These are phyloP conservation scores for Illadopsis cleaveri DNA, from an alignment of 2,113 vertebrate species.

Conservation along the genomic window DNA sequence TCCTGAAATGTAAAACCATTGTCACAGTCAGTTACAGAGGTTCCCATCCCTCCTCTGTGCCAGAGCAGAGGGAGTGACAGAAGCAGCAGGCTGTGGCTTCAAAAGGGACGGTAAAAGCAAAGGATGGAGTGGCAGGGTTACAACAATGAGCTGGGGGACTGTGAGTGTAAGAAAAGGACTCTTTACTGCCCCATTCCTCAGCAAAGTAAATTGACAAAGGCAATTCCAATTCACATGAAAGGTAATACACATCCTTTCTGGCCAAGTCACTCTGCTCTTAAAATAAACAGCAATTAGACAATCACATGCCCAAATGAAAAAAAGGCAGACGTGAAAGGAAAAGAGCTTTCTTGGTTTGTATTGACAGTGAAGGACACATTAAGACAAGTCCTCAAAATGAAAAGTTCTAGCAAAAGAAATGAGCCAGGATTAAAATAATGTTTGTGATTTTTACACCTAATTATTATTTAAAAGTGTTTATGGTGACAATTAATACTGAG, in stretches of 20 bases:
- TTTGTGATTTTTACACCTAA: background rate
- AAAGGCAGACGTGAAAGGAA: background rate
- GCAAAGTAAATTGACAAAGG: background rate
- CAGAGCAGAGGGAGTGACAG: background rate
- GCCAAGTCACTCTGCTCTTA: background rate
- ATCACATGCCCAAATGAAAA: background rate
- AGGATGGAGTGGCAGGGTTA: background rate
- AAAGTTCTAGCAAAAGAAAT: background rate
- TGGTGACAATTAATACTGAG: background rate
- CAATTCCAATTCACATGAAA: background rate
- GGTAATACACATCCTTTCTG: background rate
- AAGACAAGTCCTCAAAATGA: background rate
- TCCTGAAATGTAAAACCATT: conserved; percentile 75
- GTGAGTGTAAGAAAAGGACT: background rate
- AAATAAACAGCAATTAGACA: background rate
- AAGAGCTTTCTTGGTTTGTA: background rate
- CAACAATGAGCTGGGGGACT: background rate
- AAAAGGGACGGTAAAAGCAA: background rate
- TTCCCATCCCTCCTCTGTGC: background rate
- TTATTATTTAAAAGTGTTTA: background rate
- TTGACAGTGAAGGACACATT: background rate
- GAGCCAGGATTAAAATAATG: background rate
- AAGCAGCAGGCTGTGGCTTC: background rate
- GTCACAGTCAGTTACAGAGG: background rate
- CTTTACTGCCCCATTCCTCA: background rate